Base-by-base conservation (phyloP, 2,797 vertebrate genomes). In the Sebastes vulpes region DNA sequence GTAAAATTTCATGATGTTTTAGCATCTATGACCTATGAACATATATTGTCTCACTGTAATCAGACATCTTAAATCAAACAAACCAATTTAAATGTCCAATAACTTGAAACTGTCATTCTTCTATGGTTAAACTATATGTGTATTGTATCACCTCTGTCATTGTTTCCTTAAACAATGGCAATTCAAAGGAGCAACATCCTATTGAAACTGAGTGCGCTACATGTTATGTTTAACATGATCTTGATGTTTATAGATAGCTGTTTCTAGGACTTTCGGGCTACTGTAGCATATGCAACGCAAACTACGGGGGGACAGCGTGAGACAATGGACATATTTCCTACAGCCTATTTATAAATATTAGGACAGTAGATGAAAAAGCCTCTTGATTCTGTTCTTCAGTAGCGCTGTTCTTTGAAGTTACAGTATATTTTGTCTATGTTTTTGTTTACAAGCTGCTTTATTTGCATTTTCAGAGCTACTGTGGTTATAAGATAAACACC, bases 321-420 rank as follows among this genome's bases (percentile, higher is more conserved):
- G 32, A 95, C 92, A 94, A 93, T 93, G 82, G 89, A 58, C 12
- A 74, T 31, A 57, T 79, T 91, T 91, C 82, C 83, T 85, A 71
- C 57, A 69, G 54, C 4, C 75, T 92, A 90, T 91, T 89, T 87
- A 65, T 85, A 71, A 63, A 64, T 77, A 72, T 65, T 23, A 80
- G 76, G 53, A 16, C 54, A 85, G 28, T 26, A 84, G 75, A 91
- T 86, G 82, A 91, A 91, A 91, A 75, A 20, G 61, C 1, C 20
- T 54, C n/a, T 42, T 58, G 52, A 65, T 68, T 77, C 79, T 73
- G 9, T 82, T 79, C 80, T 71, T 79, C 65, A 67, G 7, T 52
- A 1, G 11, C 16, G 7, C 20, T 58, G 10, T 64, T 63, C 65
- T 90, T 88, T 88, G 75, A 87, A 75, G 56, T 57, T 63, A 16